These are phyloP conservation scores for Mesodorylaimus sp. DNA, from an alignment of 2,888 invertebrate species.

Conservation along the genomic window DNA sequence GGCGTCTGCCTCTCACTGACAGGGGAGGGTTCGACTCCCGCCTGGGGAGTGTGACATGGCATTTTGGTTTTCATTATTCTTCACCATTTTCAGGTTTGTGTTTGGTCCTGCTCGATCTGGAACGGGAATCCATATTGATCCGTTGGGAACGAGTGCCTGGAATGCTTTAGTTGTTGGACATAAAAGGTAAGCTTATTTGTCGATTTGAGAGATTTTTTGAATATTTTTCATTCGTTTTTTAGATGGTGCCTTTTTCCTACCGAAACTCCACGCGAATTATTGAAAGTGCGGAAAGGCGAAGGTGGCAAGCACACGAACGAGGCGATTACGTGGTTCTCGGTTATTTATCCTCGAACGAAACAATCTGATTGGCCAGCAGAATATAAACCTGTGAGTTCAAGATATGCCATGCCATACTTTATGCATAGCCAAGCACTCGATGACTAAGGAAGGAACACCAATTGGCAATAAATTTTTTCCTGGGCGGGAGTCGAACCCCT, in stretches of 20 bases:
- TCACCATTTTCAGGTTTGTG: slow-evolving; percentile 74
- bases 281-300: slow-evolving; percentile 74
- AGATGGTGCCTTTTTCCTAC: slow-evolving; percentile 98
- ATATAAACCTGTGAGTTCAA: slow-evolving; percentile 56
- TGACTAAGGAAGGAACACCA: no score
- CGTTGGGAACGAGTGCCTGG: slow-evolving; percentile 95
- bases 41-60: no score
- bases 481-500: no score
- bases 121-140: slow-evolving; percentile 97
- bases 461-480: no score
- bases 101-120: slow-evolving; percentile 94
- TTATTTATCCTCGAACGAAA: slow-evolving; percentile 81
- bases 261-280: slow-evolving; percentile 73
- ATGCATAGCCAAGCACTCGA: no score
- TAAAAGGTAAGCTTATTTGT: slow-evolving; percentile 42
- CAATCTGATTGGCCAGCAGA: slow-evolving; percentile 70
- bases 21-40: no score
- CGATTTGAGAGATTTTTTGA: slow-evolving; percentile 4
- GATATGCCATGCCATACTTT: no score
- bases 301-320: slow-evolving; percentile 96
- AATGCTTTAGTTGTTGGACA: slow-evolving; percentile 84
- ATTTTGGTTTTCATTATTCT: no score
- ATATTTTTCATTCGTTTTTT: slow-evolving; percentile 11
- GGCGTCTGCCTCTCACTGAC: no score
- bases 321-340: slow-evolving; percentile 90